Percentiles rank a stretch among this genome's conserved stretches.
These are phyloP conservation scores for Sebastes hubbsi DNA, from an alignment of 2,797 vertebrate genomes.

Conservation along the genomic window DNA sequence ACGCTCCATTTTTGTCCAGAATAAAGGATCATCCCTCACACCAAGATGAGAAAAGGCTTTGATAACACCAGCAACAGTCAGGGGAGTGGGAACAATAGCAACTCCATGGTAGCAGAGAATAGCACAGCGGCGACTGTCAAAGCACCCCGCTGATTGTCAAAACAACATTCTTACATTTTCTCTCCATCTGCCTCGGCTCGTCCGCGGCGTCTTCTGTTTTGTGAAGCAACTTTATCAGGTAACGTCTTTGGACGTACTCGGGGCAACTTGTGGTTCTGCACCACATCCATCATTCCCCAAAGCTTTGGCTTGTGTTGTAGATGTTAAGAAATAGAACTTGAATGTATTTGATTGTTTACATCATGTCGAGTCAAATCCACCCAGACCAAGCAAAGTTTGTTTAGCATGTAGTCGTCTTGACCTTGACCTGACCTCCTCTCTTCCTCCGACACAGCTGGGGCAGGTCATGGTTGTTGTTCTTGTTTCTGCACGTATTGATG, in stretches of 20 bases:
- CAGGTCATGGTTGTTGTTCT: not conserved
- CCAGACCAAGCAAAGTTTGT: not conserved
- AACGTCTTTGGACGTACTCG: not conserved
- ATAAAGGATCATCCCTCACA: constrained; percentile 42
- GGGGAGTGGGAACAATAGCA: constrained; percentile 27
- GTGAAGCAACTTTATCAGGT: constrained; percentile 25
- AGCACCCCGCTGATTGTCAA: constrained; percentile 48
- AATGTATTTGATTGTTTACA: constrained; percentile 7
- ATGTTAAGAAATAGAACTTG: not conserved
- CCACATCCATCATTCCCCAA: not conserved
- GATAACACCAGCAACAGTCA: constrained; percentile 48
- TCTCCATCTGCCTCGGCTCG: constrained; percentile 4
- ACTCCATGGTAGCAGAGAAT: constrained; percentile 23
- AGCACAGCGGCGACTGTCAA: constrained; percentile 31
- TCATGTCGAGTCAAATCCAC: not conserved
- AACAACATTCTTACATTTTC: constrained; percentile 39
- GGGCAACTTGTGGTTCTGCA: not conserved
- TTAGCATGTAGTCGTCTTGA: not conserved
- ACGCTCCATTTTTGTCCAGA: constrained; percentile 36
- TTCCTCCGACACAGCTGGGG: not conserved
- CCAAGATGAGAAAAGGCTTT: constrained; percentile 44
- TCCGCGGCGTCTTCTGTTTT: not conserved
- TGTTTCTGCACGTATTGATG: constrained; percentile 2
- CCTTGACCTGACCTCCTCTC: not conserved
- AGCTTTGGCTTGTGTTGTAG: constrained; percentile 17